Percentiles rank a stretch among this genome's conserved stretches.
These are phyloP conservation scores for Scaeva pyrastri DNA, from an alignment of 2,888 invertebrate genomes.

Conservation along the genomic window DNA sequence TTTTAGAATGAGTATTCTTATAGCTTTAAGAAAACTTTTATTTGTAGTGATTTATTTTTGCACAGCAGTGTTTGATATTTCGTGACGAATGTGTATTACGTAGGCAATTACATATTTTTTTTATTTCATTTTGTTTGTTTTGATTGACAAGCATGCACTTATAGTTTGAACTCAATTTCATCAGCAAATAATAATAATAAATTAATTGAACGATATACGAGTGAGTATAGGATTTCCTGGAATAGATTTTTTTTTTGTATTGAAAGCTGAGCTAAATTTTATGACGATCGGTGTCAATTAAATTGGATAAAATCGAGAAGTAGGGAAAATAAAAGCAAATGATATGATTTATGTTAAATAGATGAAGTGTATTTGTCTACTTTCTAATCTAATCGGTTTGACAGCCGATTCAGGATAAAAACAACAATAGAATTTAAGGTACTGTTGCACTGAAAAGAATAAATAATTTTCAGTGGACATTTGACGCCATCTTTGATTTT, in stretches of 20 bases:
- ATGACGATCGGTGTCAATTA: conserved; percentile 24
- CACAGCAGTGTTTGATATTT: conserved; percentile 21
- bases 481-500: too few relatives aligned
- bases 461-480: too few relatives aligned
- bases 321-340: background rate
- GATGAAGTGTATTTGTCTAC: too few relatives aligned
- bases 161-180: conserved; percentile 68
- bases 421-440: too few relatives aligned
- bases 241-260: conserved; percentile 34
- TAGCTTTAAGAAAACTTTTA: too few relatives aligned
- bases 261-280: conserved; percentile 33
- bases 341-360: background rate
- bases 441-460: too few relatives aligned
- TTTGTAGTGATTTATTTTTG: background rate
- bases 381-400: too few relatives aligned
- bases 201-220: conserved; percentile 56
- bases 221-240: conserved; percentile 41
- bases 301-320: background rate
- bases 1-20: too few relatives aligned
- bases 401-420: too few relatives aligned
- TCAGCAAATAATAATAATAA: conserved; percentile 24
- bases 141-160: conserved; percentile 69
- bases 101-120: conserved; percentile 64
- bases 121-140: conserved; percentile 18
- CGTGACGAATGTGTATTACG: conserved; percentile 58